A percentile compares a stretch with the other conserved stretches of the same genome.
Conservation (phyloP, 2,113 vertebrate species). For the Limanda limanda region DNA sequence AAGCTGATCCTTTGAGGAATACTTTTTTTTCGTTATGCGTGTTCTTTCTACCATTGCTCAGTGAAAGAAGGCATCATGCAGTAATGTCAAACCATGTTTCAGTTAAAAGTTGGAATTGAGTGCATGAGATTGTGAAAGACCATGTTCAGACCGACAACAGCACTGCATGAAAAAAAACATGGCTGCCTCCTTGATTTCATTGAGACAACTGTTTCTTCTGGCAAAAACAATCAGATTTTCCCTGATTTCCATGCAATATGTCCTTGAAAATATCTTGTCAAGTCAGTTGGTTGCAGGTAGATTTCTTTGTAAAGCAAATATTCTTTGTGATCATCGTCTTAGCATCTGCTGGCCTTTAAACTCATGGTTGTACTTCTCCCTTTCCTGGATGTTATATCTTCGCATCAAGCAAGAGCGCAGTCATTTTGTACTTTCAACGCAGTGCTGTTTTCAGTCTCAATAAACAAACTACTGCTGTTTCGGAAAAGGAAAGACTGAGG, state of each 20-base stretch:
- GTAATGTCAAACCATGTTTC: constrained; percentile 16
- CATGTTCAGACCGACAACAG: constrained; percentile 38
- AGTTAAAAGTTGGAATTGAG: constrained; percentile 44
- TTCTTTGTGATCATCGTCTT: too few species aligned
- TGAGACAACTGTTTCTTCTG: not conserved
- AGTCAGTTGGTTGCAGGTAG: not conserved
- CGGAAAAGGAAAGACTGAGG: constrained; percentile 40
- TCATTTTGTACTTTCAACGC: constrained; percentile 6
- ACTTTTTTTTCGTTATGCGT: not conserved
- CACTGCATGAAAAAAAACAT: constrained; percentile 21
- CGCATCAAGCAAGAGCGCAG: not conserved
- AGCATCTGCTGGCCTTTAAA: not conserved
- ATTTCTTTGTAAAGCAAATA: not conserved
- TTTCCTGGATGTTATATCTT: constrained; percentile 4
- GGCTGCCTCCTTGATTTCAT: not conserved
- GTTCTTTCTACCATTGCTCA: not conserved
- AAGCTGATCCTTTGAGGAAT: not conserved
- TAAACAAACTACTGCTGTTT: constrained; percentile 25
- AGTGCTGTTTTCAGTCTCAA: constrained; percentile 51
- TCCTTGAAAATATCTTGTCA: not conserved
- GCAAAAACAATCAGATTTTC: not conserved
- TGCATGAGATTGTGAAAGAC: not conserved
- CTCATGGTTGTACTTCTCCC: not conserved
- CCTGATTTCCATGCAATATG: not conserved
- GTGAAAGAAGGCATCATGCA: not conserved